Evolutionary conservation across 1,140 invertebrate species (phyloP), one percentile per base, ranked within the genome.

Genomic region (Neodiprion fabricii): DNA sequence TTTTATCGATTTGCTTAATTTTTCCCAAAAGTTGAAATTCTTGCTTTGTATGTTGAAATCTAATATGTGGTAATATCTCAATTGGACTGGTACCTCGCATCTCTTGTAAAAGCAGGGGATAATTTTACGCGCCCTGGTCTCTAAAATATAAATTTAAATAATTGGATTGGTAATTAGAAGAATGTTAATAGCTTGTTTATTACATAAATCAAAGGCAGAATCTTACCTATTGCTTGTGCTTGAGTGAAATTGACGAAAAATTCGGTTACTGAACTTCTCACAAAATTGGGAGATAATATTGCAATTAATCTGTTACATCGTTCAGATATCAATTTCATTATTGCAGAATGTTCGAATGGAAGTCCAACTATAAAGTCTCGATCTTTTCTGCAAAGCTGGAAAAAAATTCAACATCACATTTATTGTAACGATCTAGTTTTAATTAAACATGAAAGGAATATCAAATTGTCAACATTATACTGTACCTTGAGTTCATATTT

Each of bases 221-320:
- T 74, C 86, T 87, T 87, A 94, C 93, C 91, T 73, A 96, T 93
- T 79, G 92, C 91, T 75, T 93, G 84, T 9, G 93, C 93, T 84
- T 95, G 94, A 40, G 94, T 93, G 82, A 92, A 94, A 74, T 92
- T 92, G 1, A 93, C 87, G 76, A 94, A 91, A 85, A 94, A 96
- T 73, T 90, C 90, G 77, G 94, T 94, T 47, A 91, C 92, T 11
- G 91, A 85, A 80, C 93, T 94, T 76, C 91, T 83, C 3, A 95
- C 83, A 86, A 96, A 95, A 75, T 90, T 91, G 1, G 93, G 90
- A 1, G 94, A 94, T 67, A 95, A 84, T 71, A 96, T 91, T 1
- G 94, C 90, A 49, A 96, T 92, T 50, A 96, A 85, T 77, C 92
- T 89, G 48, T 92, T 91, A 79, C 95, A 96, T 9, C 94, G 86